Percentiles rank a stretch among this genome's conserved stretches.
These are phyloP conservation scores for Procambarus virginalis DNA, from an alignment of 1,140 invertebrate genomes.

Conservation along the genomic window DNA sequence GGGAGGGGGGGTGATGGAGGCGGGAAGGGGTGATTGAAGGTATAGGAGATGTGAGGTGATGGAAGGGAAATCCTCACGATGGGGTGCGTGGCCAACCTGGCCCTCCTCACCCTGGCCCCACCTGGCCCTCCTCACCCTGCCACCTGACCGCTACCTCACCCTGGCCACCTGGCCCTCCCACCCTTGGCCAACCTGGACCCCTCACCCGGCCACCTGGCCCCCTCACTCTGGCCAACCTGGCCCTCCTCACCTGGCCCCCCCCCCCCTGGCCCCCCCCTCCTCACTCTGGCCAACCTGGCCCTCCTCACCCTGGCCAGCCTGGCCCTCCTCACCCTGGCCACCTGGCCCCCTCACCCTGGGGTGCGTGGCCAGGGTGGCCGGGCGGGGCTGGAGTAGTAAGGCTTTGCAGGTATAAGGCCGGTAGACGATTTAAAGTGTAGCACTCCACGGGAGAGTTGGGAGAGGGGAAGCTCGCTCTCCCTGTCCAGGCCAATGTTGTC, in stretches of 20 bases:
- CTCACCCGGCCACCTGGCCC: neutral
- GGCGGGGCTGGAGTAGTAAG: conserved; percentile 19
- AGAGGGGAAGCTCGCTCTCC: conserved; percentile 5
- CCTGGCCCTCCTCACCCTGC: neutral
- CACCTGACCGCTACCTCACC: too few relatives aligned
- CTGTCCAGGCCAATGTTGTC: neutral
- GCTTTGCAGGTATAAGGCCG: conserved; percentile 33
- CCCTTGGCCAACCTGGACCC: neutral
- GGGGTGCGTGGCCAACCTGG: neutral
- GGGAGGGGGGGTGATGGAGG: neutral
- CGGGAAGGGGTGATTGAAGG: neutral
- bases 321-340: neutral
- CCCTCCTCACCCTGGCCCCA: neutral
- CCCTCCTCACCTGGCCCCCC: neutral
- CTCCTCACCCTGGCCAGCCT: too few relatives aligned
- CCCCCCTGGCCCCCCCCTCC: neutral
- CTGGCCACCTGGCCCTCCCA: too few relatives aligned
- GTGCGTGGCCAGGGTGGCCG: neutral
- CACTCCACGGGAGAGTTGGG: conserved; percentile 5
- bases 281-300: neutral
- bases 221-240: too few relatives aligned
- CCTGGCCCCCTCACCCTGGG: neutral
- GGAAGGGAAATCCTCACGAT: neutral
- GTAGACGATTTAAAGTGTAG: conserved; percentile 40
- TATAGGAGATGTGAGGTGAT: neutral